A percentile compares a stretch with the other conserved stretches of the same genome.
These are phyloP conservation scores for Ovibos moschatus DNA, from an alignment of 2,113 vertebrate genomes.

Conservation along the genomic window DNA sequence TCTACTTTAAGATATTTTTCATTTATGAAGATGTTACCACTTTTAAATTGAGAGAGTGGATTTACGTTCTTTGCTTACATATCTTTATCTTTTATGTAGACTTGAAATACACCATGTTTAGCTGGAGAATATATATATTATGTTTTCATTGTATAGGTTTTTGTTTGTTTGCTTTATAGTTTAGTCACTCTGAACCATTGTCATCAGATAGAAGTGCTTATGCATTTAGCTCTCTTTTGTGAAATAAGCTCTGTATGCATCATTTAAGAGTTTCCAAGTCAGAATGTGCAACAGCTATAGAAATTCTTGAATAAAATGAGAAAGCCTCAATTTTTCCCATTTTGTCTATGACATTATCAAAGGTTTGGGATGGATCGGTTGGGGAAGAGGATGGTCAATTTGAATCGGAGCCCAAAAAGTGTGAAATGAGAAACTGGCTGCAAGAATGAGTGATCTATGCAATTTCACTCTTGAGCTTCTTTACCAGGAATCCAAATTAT, in stretches of 20 bases:
- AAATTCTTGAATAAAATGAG: background rate
- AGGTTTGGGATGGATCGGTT: background rate
- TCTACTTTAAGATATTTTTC: background rate
- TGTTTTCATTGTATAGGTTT: background rate
- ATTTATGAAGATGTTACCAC: background rate
- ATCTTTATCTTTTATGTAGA: background rate
- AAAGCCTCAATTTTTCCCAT: background rate
- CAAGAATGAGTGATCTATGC: background rate
- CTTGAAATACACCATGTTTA: background rate
- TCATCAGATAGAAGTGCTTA: background rate
- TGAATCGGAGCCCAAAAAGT: background rate
- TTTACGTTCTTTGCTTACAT: background rate
- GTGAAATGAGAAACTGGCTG: background rate
- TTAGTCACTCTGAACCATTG: background rate
- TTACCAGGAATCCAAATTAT: background rate
- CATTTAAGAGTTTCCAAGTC: background rate
- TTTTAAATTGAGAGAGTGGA: background rate
- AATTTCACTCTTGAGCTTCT: background rate
- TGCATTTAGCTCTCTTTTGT: background rate
- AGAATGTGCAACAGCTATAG: background rate
- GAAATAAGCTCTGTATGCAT: background rate
- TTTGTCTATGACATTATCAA: background rate
- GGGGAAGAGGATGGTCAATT: background rate
- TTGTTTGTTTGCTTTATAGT: background rate
- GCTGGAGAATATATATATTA: too few species aligned